Evolutionary conservation across 2,113 vertebrate genomes (phyloP).

Genomic region (Oncorhynchus tshawytscha): DNA sequence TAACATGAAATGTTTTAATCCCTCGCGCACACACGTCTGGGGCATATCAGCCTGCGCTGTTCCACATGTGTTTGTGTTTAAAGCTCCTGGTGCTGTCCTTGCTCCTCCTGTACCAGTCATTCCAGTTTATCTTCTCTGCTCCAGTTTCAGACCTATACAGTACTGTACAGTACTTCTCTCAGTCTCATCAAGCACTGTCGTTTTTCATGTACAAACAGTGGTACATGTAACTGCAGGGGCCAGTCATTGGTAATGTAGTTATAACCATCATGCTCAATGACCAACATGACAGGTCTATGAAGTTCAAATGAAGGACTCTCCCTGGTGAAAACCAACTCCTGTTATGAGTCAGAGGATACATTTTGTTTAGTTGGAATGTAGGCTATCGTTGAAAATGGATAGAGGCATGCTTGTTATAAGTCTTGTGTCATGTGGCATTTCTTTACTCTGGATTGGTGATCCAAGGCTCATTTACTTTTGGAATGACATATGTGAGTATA

Average conservation of each 20-base stretch:
- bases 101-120: conserved; percentile 16
- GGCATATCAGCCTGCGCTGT: conserved; percentile 22
- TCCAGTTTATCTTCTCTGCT: not conserved
- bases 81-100: conserved; percentile 18
- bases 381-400: not conserved
- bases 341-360: not conserved
- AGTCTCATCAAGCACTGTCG: not conserved
- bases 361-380: not conserved
- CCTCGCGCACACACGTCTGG: conserved; percentile 23
- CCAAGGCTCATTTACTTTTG: not conserved
- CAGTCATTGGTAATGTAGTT: not conserved
- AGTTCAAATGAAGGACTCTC: not conserved
- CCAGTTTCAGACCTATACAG: not conserved
- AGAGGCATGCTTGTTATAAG: no score
- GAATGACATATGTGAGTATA: not conserved
- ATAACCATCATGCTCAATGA: not conserved
- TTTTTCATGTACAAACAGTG: not conserved
- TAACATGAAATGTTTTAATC: conserved; percentile 2
- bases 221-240: not conserved
- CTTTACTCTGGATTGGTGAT: not conserved
- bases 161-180: not conserved
- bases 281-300: not conserved
- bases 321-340: not conserved
- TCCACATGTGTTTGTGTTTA: conserved; percentile 53
- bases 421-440: no score